Evolutionary conservation across 2,113 vertebrate species (phyloP).

Genomic region (Ammospiza caudacuta): DNA sequence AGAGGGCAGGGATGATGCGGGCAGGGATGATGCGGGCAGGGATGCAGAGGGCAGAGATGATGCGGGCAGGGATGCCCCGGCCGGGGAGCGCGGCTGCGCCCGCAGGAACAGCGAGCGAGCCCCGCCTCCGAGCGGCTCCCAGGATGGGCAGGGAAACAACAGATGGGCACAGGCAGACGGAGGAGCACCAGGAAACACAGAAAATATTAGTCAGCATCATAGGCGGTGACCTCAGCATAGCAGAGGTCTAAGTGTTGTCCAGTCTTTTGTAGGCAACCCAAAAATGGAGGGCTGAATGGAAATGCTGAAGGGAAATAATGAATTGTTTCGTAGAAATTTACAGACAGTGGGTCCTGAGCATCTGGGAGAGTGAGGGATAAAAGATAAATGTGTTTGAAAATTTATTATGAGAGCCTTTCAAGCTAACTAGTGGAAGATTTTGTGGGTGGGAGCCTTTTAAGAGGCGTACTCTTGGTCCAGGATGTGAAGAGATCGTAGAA

Average conservation of each 20-base stretch:
- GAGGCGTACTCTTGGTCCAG: neutral
- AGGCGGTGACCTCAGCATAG: slow-evolving; percentile 53
- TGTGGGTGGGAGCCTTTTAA: neutral
- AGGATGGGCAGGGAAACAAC: slow-evolving; percentile 20
- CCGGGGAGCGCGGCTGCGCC: neutral
- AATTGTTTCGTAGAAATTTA: neutral
- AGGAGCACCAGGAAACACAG: slow-evolving; percentile 58
- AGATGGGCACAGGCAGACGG: slow-evolving; percentile 56
- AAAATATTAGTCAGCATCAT: slow-evolving; percentile 67
- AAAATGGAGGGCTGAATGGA: neutral
- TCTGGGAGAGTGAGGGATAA: neutral
- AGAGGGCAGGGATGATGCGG: neutral
- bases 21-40: neutral
- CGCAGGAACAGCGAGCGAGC: neutral
- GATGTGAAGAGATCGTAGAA: neutral
- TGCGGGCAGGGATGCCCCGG: rapidly evolving
- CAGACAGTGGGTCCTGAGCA: neutral
- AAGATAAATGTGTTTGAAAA: neutral
- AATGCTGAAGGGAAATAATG: neutral
- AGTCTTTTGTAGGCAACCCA: slow-evolving; percentile 1
- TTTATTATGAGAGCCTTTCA: neutral
- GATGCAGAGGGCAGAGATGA: neutral
- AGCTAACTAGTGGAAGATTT: neutral
- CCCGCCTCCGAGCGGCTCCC: neutral
- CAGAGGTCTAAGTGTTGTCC: slow-evolving; percentile 40